These are phyloP conservation scores for Hypsopygia costalis DNA, from an alignment of 2,888 invertebrate species.

Conservation along the genomic window DNA sequence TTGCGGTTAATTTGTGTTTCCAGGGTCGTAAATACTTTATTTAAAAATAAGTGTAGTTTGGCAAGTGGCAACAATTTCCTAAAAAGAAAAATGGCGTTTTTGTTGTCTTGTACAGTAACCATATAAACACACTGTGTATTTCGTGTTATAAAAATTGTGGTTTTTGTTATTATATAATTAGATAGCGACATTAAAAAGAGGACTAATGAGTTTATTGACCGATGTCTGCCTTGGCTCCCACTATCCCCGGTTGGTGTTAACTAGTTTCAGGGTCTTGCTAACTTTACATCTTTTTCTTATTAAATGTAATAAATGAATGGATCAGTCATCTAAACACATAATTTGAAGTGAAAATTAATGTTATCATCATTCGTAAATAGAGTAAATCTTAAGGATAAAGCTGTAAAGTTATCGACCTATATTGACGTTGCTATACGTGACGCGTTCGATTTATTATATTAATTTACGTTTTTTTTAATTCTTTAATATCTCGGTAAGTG, in stretches of 20 bases:
- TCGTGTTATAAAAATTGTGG: conserved; percentile 20
- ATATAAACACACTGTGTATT: conserved; percentile 60
- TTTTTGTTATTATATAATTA: conserved; percentile 26
- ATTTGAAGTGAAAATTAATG: no score
- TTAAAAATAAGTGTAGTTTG: no score
- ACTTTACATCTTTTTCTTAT: no score
- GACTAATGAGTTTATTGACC: conserved; percentile 77
- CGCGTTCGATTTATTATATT: conserved; percentile 47
- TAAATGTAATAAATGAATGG: no score
- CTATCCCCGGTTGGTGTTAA: conserved; percentile 71
- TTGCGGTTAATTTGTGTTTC: no score
- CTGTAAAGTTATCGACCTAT: conserved; percentile 55
- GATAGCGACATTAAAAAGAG: conserved; percentile 54
- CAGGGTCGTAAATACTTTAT: no score
- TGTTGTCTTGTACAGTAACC: conserved; percentile 59
- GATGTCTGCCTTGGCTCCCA: conserved; percentile 80
- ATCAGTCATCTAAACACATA: no score
- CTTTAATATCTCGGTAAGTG: no score
- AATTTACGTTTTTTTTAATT: neutral
- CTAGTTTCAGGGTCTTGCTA: neutral
- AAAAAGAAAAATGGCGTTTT: conserved; percentile 69
- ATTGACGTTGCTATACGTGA: conserved; percentile 73
- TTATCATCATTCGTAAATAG: no score
- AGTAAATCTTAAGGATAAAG: no score
- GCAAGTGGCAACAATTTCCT: neutral